Conservation (phyloP, 1,140 invertebrate species). For the Papilio machaon region DNA sequence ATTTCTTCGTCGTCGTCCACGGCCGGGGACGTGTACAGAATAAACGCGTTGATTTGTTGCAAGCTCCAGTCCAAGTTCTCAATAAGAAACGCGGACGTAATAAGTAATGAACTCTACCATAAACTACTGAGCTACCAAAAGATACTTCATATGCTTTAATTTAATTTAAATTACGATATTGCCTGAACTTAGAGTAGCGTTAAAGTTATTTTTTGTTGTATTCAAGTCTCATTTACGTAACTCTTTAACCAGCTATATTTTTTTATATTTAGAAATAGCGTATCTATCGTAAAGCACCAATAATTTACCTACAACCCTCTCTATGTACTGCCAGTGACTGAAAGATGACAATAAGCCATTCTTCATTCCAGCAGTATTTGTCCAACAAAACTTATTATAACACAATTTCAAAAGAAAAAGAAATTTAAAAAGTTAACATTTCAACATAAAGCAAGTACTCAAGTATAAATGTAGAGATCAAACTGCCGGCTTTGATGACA, state of each 20-base stretch:
- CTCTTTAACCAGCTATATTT: too few species aligned
- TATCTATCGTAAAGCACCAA: too few species aligned
- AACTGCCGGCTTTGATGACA: neutral
- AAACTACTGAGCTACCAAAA: conserved; percentile 2
- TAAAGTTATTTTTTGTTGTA: too few species aligned
- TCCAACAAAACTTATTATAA: too few species aligned
- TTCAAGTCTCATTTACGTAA: too few species aligned
- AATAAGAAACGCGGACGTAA: conserved; percentile 35
- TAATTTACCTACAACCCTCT: too few species aligned
- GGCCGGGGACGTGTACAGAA: conserved; percentile 28
- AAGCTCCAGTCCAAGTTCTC: conserved; percentile 33
- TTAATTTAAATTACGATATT: neutral
- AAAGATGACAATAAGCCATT: too few species aligned
- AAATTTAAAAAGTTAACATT: neutral
- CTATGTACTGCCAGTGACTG: too few species aligned
- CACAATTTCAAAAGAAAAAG: too few species aligned
- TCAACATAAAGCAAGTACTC: neutral
- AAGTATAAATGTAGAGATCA: conserved; percentile 2
- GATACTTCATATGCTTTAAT: conserved; percentile 2
- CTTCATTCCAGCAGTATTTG: too few species aligned
- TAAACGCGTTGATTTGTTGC: conserved; percentile 37
- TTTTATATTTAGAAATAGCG: too few species aligned
- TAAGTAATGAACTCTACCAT: conserved; percentile 26
- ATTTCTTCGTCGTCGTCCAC: conserved; percentile 26
- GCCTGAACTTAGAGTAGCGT: too few species aligned